Percentiles rank a stretch among this genome's conserved stretches.
Conservation (phyloP, 1,140 invertebrate species). For the Semibalanus balanoides region DNA sequence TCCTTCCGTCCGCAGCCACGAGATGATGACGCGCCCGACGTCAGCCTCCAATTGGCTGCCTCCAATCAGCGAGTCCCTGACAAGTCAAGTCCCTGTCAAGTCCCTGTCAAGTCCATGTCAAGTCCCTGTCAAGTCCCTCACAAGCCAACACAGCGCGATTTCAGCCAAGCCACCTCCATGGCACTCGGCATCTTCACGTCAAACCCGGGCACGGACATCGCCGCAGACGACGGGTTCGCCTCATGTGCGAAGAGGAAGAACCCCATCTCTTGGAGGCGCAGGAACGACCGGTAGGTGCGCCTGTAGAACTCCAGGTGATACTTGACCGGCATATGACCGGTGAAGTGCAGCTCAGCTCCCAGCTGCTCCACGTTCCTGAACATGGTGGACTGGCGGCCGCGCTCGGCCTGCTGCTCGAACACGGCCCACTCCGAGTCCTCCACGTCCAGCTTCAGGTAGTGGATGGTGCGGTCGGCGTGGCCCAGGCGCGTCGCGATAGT, state of each 20-base stretch:
- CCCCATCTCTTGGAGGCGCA: constrained; percentile 8
- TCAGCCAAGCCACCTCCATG: background rate
- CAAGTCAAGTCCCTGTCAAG: no score
- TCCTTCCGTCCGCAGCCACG: no score
- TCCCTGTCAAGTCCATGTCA: no score
- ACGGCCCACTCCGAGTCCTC: constrained; percentile 16
- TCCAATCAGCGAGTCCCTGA: no score
- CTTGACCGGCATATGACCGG: background rate
- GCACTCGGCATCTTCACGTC: background rate
- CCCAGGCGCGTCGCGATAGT: constrained; percentile 12
- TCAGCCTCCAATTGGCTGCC: no score
- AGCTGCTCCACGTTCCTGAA: constrained; percentile 5
- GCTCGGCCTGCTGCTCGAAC: background rate
- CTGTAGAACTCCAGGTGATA: background rate
- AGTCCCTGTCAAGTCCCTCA: no score
- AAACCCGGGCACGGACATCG: background rate
- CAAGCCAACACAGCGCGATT: background rate
- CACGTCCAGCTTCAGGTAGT: constrained; percentile 20
- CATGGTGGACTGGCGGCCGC: background rate
- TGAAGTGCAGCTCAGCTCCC: constrained; percentile 9
- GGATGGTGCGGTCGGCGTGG: constrained; percentile 11
- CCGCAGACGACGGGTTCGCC: constrained; percentile 5
- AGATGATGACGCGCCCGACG: no score
- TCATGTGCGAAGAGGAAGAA: constrained; percentile 15
- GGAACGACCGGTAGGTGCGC: background rate